Evolutionary conservation across 2,113 vertebrate genomes (phyloP).

Genomic region (Eublepharis macularius): DNA sequence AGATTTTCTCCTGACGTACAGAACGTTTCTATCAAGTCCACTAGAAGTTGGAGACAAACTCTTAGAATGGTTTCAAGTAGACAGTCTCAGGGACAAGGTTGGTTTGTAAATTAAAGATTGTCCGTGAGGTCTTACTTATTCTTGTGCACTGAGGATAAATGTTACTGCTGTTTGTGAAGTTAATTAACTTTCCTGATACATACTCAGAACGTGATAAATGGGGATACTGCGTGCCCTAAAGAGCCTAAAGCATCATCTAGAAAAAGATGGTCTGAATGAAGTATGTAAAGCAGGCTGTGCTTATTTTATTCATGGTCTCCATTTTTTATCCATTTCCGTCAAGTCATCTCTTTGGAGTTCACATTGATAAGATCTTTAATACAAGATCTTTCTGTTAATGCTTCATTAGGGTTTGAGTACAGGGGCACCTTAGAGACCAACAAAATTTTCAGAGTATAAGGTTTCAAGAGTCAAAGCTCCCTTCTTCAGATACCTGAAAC

Average conservation of each 20-base stretch:
- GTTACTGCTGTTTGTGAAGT: not conserved
- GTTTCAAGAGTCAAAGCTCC: too few relatives aligned
- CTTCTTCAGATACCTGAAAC: too few relatives aligned
- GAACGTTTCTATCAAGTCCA: slow-evolving; percentile 92
- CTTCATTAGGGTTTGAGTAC: too few relatives aligned
- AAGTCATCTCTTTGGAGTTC: not conserved
- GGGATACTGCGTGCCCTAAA: not conserved
- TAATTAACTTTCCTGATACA: not conserved
- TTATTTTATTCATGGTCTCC: not conserved
- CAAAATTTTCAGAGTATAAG: too few relatives aligned
- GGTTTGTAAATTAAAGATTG: slow-evolving; percentile 46
- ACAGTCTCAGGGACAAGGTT: slow-evolving; percentile 92
- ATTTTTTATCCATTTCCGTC: not conserved
- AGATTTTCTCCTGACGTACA: slow-evolving; percentile 94
- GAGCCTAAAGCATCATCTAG: not conserved
- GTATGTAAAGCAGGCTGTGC: not conserved
- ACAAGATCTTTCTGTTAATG: not conserved
- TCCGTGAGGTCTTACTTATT: not conserved
- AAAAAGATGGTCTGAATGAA: not conserved
- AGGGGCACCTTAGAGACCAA: too few relatives aligned
- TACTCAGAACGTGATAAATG: not conserved
- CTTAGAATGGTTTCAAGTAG: slow-evolving; percentile 94
- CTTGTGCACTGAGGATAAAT: not conserved
- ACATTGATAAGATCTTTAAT: not conserved
- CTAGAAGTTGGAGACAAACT: slow-evolving; percentile 92